Conservation (phyloP, 2,113 vertebrate species). For the Mormoops blainvillei region DNA sequence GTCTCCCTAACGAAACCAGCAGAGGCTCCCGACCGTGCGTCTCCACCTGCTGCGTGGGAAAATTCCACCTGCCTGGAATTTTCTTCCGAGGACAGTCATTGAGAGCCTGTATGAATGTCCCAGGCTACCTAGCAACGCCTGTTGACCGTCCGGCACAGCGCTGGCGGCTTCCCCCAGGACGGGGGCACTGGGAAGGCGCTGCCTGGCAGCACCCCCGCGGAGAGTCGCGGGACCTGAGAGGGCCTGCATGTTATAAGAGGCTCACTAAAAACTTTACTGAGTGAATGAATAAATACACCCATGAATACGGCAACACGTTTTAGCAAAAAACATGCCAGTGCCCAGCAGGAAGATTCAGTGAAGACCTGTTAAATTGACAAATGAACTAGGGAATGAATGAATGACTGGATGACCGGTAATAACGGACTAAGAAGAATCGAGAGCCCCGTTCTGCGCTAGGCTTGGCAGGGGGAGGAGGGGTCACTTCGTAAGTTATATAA, state of each 20-base stretch:
- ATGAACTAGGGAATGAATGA: background rate
- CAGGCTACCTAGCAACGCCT: background rate
- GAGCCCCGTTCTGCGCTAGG: too few relatives aligned
- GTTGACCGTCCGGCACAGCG: too few relatives aligned
- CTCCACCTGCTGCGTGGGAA: background rate
- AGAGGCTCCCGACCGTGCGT: background rate
- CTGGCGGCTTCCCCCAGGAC: background rate
- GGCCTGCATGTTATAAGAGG: too few relatives aligned
- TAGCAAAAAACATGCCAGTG: background rate
- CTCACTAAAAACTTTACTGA: background rate
- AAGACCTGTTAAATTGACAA: background rate
- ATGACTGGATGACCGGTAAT: background rate
- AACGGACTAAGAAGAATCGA: too few relatives aligned
- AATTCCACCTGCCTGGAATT: background rate
- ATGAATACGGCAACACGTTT: background rate
- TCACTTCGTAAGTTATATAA: background rate
- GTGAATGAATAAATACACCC: too few relatives aligned
- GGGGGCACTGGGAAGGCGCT: too few relatives aligned
- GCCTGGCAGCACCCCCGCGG: fast-evolving
- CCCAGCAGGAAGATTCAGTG: background rate
- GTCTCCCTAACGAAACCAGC: too few relatives aligned
- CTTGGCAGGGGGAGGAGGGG: background rate
- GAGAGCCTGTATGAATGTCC: too few relatives aligned
- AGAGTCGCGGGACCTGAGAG: too few relatives aligned
- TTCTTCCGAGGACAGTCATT: background rate